phyloP scores from a whole-genome alignment of 2,113 vertebrate species.

The Centropus bengalensis region DNA sequence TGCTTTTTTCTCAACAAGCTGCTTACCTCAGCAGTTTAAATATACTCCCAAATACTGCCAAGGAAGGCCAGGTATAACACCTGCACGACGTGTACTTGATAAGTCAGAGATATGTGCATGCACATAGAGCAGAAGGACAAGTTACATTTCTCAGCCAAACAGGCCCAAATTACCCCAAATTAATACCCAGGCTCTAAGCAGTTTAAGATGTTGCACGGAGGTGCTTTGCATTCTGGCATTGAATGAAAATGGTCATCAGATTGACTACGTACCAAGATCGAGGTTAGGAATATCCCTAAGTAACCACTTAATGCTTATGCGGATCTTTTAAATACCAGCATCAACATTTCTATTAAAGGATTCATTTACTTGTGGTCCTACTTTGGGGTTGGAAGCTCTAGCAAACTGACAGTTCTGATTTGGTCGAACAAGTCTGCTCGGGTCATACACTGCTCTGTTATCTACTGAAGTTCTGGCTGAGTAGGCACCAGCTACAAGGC shows the following conservation, averaged over 20 bases:
- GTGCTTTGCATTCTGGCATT: not conserved
- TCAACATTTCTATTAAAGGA: not conserved
- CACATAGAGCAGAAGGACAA: not conserved
- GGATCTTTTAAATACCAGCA: slow-evolving; percentile 12
- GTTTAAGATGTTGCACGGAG: not conserved
- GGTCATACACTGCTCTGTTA: not conserved
- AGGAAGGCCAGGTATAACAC: not conserved
- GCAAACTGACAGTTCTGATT: not conserved
- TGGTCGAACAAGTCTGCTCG: not conserved
- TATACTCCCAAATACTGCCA: not conserved
- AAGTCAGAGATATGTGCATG: not conserved
- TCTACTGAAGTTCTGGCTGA: not conserved
- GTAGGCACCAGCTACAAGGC: not conserved
- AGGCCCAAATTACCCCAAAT: not conserved
- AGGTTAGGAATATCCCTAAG: slow-evolving; percentile 4
- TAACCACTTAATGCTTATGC: not conserved
- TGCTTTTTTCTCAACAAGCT: not conserved
- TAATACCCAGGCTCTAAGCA: not conserved
- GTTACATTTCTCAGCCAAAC: not conserved
- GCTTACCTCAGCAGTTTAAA: not conserved
- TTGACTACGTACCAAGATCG: not conserved
- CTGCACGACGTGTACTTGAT: not conserved
- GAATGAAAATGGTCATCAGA: not conserved
- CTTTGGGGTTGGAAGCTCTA: not conserved
- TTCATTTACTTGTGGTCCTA: slow-evolving; percentile 22